Percentiles rank a stretch among this genome's conserved stretches.
Conservation (phyloP, 2,797 vertebrate genomes). For the Hippopotamyrus pictus region DNA sequence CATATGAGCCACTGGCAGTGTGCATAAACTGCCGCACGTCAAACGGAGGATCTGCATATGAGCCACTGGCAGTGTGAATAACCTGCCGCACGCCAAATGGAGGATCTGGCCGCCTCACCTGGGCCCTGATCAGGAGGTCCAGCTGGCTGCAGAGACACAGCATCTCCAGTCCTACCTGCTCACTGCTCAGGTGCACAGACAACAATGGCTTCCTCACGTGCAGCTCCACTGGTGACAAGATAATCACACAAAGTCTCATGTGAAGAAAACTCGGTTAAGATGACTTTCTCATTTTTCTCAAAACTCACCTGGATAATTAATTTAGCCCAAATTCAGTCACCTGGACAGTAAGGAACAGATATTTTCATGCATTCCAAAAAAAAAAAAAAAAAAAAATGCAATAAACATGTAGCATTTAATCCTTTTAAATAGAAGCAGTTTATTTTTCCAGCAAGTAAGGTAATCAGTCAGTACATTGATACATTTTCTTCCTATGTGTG, state of each 20-base stretch:
- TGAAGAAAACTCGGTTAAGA: not conserved
- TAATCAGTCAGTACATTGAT: not conserved
- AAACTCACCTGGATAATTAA: not conserved
- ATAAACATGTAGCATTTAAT: not conserved
- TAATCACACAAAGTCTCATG: not conserved
- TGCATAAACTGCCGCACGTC: too few relatives aligned
- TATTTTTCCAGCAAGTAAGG: not conserved
- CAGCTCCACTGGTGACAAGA: slow-evolving; percentile 60
- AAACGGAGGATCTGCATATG: not conserved
- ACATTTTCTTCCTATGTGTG: not conserved
- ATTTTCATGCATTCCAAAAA: not conserved
- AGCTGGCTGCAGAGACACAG: slow-evolving; percentile 69
- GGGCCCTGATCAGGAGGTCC: slow-evolving; percentile 69
- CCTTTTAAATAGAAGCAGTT: not conserved
- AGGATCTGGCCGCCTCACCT: slow-evolving; percentile 57
- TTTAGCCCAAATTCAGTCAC: not conserved
- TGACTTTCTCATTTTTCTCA: not conserved
- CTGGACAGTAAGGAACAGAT: not conserved
- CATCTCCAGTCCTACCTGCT: slow-evolving; percentile 74
- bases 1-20: too few relatives aligned
- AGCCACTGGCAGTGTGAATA: not conserved
- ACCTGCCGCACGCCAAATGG: not conserved
- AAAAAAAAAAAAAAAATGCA: not conserved
- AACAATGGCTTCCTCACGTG: slow-evolving; percentile 67
- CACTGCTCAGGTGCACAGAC: slow-evolving; percentile 63